Percentiles rank a stretch among this genome's conserved stretches.
Conservation (phyloP, 2,113 vertebrate genomes). For the Struthio camelus region DNA sequence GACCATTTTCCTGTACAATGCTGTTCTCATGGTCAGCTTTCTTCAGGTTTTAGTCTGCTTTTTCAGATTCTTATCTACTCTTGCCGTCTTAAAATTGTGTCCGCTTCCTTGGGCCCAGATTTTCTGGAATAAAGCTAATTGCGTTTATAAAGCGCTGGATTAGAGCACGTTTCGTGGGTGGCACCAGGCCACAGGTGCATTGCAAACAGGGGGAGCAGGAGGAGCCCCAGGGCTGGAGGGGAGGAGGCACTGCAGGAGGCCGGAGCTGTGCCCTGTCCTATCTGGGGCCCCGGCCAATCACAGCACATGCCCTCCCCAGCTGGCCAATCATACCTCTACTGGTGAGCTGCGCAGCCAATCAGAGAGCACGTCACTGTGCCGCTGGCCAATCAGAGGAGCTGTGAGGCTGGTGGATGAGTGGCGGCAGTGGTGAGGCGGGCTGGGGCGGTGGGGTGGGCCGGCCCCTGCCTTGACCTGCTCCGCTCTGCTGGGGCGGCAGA, state of each 20-base stretch:
- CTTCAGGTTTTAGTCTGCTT: background rate
- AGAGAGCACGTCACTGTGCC: rapidly evolving
- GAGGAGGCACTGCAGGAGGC: background rate
- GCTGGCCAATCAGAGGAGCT: background rate
- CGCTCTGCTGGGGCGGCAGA: too few species aligned
- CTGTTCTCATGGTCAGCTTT: slow-evolving; percentile 27
- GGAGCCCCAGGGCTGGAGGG: background rate
- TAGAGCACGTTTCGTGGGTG: background rate
- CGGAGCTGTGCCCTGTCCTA: background rate
- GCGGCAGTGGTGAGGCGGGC: background rate
- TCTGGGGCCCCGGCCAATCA: background rate
- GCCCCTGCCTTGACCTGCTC: too few species aligned
- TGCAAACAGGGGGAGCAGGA: rapidly evolving
- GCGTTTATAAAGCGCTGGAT: slow-evolving; percentile 12
- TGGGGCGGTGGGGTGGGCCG: too few species aligned
- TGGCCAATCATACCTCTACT: background rate
- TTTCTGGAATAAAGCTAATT: slow-evolving; percentile 4
- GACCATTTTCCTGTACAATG: slow-evolving; percentile 57
- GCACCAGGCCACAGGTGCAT: background rate
- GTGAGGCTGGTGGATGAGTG: background rate
- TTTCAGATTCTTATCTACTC: background rate
- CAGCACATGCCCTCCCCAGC: background rate
- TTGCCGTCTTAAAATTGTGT: background rate
- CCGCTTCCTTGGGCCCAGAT: background rate
- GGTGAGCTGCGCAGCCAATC: background rate